A percentile compares a stretch with the other conserved stretches of the same genome.
Evolutionary conservation across 1,140 invertebrate species (phyloP).

Genomic region (Odontomachus brunneus): DNA sequence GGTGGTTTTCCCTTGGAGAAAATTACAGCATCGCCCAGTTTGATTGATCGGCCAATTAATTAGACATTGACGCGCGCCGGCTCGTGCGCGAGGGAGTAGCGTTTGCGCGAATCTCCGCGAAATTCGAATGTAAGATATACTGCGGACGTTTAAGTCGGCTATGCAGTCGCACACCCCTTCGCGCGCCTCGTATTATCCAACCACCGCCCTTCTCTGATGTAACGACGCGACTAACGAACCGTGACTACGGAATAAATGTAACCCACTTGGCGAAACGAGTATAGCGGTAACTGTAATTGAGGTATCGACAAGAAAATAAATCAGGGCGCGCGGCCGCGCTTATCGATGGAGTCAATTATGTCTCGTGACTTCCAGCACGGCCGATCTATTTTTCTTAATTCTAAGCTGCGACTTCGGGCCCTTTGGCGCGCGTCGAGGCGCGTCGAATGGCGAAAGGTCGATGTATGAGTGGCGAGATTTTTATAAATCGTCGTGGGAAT

Average conservation of each 20-base stretch:
- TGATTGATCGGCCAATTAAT: conserved; percentile 61
- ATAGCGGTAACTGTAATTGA: conserved; percentile 64
- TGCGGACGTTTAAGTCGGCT: conserved; percentile 51
- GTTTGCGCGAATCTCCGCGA: too few species aligned
- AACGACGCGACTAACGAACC: conserved; percentile 53
- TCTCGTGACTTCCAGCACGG: conserved; percentile 10
- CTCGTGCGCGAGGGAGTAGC: too few species aligned
- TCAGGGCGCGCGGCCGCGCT: conserved; percentile 37
- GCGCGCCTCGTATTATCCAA: too few species aligned
- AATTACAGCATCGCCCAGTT: conserved; percentile 50
- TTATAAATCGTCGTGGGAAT: too few species aligned
- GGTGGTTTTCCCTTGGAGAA: conserved; percentile 51
- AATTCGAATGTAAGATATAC: conserved; percentile 63
- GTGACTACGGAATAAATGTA: conserved; percentile 62
- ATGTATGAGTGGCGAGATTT: too few species aligned
- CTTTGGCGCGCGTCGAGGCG: too few species aligned
- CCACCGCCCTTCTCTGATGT: conserved; percentile 10
- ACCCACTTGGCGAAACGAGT: conserved; percentile 58
- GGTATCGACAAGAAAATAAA: conserved; percentile 62
- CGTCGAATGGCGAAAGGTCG: not conserved
- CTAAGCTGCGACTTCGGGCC: not conserved
- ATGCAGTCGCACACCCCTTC: conserved; percentile 22
- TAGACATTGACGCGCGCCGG: conserved; percentile 45
- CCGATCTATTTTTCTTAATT: not conserved
- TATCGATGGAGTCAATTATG: conserved; percentile 49